These are phyloP conservation scores for Ips nitidus DNA, from an alignment of 1,140 invertebrate species.

Conservation along the genomic window DNA sequence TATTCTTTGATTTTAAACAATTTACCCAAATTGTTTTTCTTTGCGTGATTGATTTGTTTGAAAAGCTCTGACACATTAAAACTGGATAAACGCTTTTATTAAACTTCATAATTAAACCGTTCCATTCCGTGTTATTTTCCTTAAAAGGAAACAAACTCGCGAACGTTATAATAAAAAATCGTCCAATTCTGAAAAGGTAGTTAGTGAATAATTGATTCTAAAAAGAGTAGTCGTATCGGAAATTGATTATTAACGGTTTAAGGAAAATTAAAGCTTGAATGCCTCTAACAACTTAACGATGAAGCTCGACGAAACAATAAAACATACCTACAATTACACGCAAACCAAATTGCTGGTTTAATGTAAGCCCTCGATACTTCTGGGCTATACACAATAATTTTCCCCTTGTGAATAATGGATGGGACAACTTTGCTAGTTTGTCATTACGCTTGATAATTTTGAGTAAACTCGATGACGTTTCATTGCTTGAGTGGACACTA, in stretches of 20 bases:
- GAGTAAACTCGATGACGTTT: too few species aligned
- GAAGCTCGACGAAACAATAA: conserved; percentile 13
- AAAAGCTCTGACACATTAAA: too few species aligned
- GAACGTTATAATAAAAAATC: background rate
- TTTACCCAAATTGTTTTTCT: too few species aligned
- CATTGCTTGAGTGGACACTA: too few species aligned
- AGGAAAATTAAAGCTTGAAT: conserved; percentile 8
- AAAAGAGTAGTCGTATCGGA: background rate
- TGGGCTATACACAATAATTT: conserved; percentile 24
- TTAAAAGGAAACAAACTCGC: background rate
- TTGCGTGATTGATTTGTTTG: too few species aligned
- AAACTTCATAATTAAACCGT: too few species aligned
- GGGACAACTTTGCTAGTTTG: background rate
- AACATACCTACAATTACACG: conserved; percentile 16
- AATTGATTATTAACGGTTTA: conserved; percentile 20
- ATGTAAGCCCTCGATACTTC: conserved; percentile 11
- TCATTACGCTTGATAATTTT: too few species aligned
- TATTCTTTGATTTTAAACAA: too few species aligned
- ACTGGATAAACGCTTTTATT: too few species aligned
- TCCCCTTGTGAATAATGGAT: background rate
- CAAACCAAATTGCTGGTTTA: conserved; percentile 13
- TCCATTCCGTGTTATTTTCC: too few species aligned
- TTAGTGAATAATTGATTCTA: conserved; percentile 9
- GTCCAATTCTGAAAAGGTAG: background rate
- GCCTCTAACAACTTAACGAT: background rate